Base-by-base conservation (phyloP, 2,113 vertebrate species). In the Odontesthes bonariensis region DNA sequence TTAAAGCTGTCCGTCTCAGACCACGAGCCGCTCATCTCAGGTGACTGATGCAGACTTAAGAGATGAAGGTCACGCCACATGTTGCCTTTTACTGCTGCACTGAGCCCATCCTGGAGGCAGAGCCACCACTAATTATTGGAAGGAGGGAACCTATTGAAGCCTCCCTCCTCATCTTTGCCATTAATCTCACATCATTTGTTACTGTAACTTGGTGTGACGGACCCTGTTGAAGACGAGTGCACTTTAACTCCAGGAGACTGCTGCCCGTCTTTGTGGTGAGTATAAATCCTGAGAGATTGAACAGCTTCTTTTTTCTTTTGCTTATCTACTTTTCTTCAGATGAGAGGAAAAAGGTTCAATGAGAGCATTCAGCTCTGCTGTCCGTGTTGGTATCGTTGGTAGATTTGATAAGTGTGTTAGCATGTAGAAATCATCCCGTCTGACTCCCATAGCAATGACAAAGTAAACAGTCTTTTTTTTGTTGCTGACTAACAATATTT, bases 51-150 rank as follows among this genome's bases (percentile, higher is more conserved):
- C 77, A 79, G 71, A 77, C 74, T 81, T 55, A 32, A 69, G 85
- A 87, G 88, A 86, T 90, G 83, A 94, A 94, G 92, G 90, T 93
- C 89, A 86, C 81, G 68, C 91, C 89, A 87, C 91, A 94, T 89
- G 92, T 88, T 77, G 87, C 81, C 92, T 82, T 81, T 80, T 84
- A 85, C 70, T 77, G 81, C 83, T 75, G 85, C 89, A 77, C 85
- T 54, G 82, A 92, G 86, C 92, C 84, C 86, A 75, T 90, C 86
- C 88, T 82, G 92, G 88, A 91, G 92, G 93, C 83, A 86, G 92
- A 88, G 75, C 89, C 78, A 81, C 17, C 27, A 70, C 89, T 92
- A 91, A 94, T 93, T 92, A 92, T 89, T 64, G 88, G 88, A 91
- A 86, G 91, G 93, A 88, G 93, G 91, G 73, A 87, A 86, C 86